Evolutionary conservation across 2,797 vertebrate genomes (phyloP).

Genomic region (Micromesistius poutassou): DNA sequence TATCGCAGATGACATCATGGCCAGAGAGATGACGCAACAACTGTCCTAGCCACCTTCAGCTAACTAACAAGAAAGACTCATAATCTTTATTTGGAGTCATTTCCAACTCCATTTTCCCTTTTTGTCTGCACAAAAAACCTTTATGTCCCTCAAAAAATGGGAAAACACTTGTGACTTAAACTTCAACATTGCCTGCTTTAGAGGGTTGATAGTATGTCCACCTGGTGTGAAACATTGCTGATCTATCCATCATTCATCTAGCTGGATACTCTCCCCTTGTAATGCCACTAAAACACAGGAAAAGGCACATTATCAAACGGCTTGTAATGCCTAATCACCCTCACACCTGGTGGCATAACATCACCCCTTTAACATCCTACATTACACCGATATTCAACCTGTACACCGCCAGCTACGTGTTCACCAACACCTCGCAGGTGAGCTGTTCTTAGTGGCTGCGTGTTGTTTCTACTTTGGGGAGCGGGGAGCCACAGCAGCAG

Average conservation of each 20-base stretch:
- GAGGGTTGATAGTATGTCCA: no score
- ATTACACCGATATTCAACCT: slow-evolving; percentile 1
- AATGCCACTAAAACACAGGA: no score
- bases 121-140: background rate
- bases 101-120: background rate
- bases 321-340: no score
- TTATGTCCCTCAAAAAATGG: background rate
- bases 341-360: no score
- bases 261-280: no score
- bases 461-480: slow-evolving; percentile 62
- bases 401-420: slow-evolving; percentile 14
- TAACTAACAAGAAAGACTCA: background rate
- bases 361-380: background rate
- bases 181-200: background rate
- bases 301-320: no score
- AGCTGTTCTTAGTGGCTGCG: slow-evolving; percentile 52
- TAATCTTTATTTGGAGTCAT: background rate
- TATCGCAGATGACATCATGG: background rate
- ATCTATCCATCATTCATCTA: no score
- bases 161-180: background rate
- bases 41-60: background rate
- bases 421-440: slow-evolving; percentile 25
- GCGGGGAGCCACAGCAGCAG: slow-evolving; percentile 49
- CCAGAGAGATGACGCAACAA: background rate
- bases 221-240: no score